Percentiles rank a stretch among this genome's conserved stretches.
Evolutionary conservation across 2,888 invertebrate species (phyloP).

Genomic region (Idaea straminata): DNA sequence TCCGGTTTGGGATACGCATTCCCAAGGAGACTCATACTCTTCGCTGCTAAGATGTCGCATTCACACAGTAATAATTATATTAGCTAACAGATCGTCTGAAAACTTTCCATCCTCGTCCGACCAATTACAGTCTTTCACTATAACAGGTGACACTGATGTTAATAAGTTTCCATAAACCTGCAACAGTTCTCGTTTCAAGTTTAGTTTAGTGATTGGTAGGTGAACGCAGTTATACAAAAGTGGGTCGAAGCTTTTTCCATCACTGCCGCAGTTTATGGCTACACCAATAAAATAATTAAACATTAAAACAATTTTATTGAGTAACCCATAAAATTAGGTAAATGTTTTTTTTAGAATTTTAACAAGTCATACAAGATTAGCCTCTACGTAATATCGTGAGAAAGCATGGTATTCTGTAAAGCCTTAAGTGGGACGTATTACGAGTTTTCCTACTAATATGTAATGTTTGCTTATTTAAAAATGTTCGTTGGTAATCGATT

Average conservation of each 20-base stretch:
- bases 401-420: slow-evolving; percentile 18
- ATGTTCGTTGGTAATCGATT: slow-evolving; percentile 1
- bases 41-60: too few species aligned
- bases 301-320: background rate
- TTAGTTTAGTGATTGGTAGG: too few species aligned
- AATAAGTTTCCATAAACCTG: too few species aligned
- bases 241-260: background rate
- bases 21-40: too few species aligned
- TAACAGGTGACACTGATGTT: too few species aligned
- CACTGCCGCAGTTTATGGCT: background rate
- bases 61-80: too few species aligned
- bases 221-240: too few species aligned
- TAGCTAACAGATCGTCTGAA: too few species aligned
- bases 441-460: background rate
- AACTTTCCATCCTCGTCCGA: too few species aligned
- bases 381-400: slow-evolving; percentile 27
- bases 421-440: slow-evolving; percentile 22
- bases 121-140: too few species aligned
- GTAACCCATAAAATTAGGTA: background rate
- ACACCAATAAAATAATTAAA: background rate
- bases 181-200: too few species aligned
- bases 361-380: slow-evolving; percentile 24
- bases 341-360: slow-evolving; percentile 7
- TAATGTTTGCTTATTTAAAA: background rate
- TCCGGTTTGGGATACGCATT: too few species aligned